These are phyloP conservation scores for Punctoribates punctum DNA, from an alignment of 2,888 invertebrate genomes.

Conservation along the genomic window DNA sequence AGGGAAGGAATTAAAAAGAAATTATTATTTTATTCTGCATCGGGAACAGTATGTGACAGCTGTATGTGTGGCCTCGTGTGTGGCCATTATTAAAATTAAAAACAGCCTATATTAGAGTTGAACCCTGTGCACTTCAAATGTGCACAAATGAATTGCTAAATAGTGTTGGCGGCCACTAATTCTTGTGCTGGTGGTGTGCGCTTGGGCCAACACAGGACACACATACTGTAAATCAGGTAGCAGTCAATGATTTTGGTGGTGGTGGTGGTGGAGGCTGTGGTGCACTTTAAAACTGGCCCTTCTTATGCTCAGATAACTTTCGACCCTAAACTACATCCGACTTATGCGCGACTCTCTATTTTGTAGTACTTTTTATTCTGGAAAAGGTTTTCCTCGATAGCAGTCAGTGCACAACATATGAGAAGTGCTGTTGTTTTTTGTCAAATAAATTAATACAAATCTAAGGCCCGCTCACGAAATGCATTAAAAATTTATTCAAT, in stretches of 20 bases:
- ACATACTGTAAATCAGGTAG: constrained; percentile 1
- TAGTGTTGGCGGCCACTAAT: not conserved
- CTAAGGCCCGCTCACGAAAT: constrained; percentile 22
- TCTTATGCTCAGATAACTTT: too few species aligned
- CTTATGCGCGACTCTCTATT: not conserved
- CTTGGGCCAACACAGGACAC: not conserved
- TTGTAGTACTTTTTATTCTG: not conserved
- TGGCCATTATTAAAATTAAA: constrained; percentile 6
- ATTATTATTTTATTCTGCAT: too few species aligned
- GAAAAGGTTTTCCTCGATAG: too few species aligned
- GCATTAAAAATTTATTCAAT: constrained; percentile 10
- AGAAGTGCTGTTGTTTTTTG: too few species aligned
- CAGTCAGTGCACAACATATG: too few species aligned
- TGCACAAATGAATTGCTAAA: constrained; percentile 8
- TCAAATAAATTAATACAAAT: not conserved
- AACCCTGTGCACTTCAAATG: not conserved
- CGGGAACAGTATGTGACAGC: not conserved
- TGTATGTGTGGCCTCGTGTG: constrained; percentile 19
- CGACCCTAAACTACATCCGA: not conserved
- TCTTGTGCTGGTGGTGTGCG: not conserved
- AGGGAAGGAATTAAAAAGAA: too few species aligned
- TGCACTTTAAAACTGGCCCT: not conserved
- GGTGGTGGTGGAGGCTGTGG: not conserved
- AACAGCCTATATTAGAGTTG: constrained; percentile 14
- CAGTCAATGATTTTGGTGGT: not conserved